Conservation (phyloP, 2,888 invertebrate species). For the Drosophila quinaria region DNA sequence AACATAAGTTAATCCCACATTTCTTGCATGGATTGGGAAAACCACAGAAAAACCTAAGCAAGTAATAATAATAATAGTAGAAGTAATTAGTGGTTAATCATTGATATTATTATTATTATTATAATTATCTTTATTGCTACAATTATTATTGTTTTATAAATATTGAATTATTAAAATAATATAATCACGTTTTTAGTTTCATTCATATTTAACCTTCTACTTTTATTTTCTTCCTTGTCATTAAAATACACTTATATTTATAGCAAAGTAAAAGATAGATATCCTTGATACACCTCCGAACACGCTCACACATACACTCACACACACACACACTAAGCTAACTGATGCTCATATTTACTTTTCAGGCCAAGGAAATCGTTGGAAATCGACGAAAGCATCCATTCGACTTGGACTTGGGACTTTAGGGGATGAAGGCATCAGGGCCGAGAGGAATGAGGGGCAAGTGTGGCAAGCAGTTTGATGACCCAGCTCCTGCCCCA, state of each 20-base stretch:
- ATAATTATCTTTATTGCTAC: too few species aligned
- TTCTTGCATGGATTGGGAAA: too few species aligned
- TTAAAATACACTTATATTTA: conserved; percentile 1
- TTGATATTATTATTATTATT: too few species aligned
- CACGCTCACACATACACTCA: not conserved
- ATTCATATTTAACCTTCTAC: too few species aligned
- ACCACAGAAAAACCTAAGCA: too few species aligned
- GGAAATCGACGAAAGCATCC: conserved; percentile 25
- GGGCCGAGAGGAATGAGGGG: not conserved
- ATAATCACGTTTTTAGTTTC: too few species aligned
- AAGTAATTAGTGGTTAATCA: too few species aligned
- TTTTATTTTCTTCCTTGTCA: not conserved
- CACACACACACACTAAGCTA: not conserved
- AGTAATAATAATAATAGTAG: too few species aligned
- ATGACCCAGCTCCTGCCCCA: conserved; percentile 63
- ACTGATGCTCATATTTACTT: conserved; percentile 33
- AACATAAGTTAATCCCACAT: too few species aligned
- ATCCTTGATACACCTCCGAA: conserved; percentile 22
- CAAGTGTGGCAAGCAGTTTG: conserved; percentile 57
- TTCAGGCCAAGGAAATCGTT: conserved; percentile 28
- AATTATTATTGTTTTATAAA: too few species aligned
- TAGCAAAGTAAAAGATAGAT: conserved; percentile 24
- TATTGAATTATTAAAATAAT: too few species aligned
- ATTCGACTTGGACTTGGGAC: conserved; percentile 34
- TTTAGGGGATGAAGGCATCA: conserved; percentile 35